Base-by-base conservation (phyloP, 2,888 invertebrate species). In the Lymantria monacha region DNA sequence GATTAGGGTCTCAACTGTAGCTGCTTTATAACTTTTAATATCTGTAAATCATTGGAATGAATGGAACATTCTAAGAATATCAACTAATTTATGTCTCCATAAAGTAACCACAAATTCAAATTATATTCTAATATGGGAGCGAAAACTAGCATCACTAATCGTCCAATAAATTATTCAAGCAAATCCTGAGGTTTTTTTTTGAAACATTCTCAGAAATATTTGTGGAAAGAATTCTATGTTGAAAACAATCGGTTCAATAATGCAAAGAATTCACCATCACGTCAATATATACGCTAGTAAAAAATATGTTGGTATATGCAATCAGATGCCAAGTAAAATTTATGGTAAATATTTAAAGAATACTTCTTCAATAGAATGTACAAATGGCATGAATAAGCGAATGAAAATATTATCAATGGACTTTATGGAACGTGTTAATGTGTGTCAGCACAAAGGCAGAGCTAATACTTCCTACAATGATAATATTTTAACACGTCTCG, bases 141-240 rank as follows among this genome's bases (percentile, higher is more conserved):
- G 68, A 81, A 76, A 78, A 74, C 83, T 81, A 76, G 72, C 74
- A 56, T 77, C 72, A 75, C 67, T 66, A 76, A 76, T 72, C 70
- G 74, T 65, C 60, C 68, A 65, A 85, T 86, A 87, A 87, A 88
- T 87, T 76, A 75, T 63, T 57, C 66, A 87, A 85, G 86, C 83
- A 85, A 85, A 90, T 89, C 79, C 80, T 60, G 68, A 69, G 74
- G 73, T 75, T 70, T 73, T 74, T 74, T 73, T 74, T 74, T 53
- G 59, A 70, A 67, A 65, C 57, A 66, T 85, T 85, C 84, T 57
- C 37, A 75, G 85, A 84, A 85, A 73, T 59, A 69, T 63, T 69
- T 51, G 12, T 68, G 59, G 62, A 65, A 70, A 72, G 72, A 66
- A 64, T 60, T 50, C 72, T 63, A 74, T 69, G 79, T 79, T 79